These are phyloP conservation scores for Caenorhabditis wallacei DNA, from an alignment of 2,888 invertebrate genomes.

Conservation along the genomic window DNA sequence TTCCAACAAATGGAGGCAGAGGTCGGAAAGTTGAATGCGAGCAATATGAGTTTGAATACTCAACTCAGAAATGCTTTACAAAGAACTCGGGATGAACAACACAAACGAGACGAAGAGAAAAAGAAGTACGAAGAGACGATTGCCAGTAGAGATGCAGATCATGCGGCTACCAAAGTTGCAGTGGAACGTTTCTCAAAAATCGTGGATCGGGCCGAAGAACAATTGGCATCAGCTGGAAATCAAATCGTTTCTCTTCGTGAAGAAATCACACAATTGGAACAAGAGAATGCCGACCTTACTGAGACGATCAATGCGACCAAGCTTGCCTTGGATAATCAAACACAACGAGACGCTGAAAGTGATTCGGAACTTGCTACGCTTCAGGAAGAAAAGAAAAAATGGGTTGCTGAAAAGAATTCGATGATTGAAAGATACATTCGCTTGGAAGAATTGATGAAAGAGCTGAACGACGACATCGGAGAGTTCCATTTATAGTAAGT, in stretches of 20 bases:
- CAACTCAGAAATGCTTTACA: background rate
- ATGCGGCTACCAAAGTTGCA: too few relatives aligned
- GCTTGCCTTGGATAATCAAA: conserved; percentile 16
- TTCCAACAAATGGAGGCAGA: background rate
- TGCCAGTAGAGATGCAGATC: background rate
- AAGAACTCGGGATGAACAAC: background rate
- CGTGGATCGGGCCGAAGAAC: too few relatives aligned
- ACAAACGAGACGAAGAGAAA: background rate
- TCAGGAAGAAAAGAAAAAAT: conserved; percentile 3
- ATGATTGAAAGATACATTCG: conserved; percentile 6
- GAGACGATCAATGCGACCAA: background rate
- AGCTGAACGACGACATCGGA: conserved; percentile 40
- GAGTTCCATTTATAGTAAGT: conserved; percentile 55
- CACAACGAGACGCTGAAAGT: conserved; percentile 2
- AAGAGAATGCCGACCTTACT: conserved; percentile 15
- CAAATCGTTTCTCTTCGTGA: background rate
- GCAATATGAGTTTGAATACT: too few relatives aligned
- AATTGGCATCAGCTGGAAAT: background rate
- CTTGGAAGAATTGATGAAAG: conserved; percentile 21
- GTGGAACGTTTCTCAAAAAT: background rate
- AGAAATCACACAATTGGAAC: background rate
- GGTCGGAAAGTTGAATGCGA: background rate
- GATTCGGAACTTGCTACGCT: background rate
- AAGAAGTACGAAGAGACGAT: background rate
- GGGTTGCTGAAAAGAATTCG: background rate